These are phyloP conservation scores for Tineola bisselliella DNA, from an alignment of 2,888 invertebrate species.

Conservation along the genomic window DNA sequence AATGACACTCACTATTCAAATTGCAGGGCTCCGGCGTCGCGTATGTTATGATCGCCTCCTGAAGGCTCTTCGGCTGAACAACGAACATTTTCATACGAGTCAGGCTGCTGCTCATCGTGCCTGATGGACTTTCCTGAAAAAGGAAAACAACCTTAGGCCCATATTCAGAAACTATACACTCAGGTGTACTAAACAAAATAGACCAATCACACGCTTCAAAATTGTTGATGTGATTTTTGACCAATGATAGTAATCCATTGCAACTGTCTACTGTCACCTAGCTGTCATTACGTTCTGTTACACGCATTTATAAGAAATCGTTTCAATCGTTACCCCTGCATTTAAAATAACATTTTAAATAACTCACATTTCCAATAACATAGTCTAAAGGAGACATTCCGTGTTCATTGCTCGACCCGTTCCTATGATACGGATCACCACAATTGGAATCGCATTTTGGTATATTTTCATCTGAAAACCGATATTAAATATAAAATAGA, in stretches of 20 bases:
- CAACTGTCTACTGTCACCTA: no score
- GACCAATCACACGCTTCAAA: no score
- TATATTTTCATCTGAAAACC: slow-evolving; percentile 42
- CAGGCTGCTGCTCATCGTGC: background rate
- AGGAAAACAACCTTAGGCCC: background rate
- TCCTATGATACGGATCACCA: slow-evolving; percentile 50
- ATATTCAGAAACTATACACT: no score
- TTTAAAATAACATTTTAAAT: no score
- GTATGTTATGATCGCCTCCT: slow-evolving; percentile 82
- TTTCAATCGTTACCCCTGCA: no score
- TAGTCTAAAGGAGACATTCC: slow-evolving; percentile 40
- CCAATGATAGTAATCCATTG: no score
- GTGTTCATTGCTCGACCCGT: slow-evolving; percentile 39
- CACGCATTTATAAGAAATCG: no score
- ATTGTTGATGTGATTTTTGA: no score
- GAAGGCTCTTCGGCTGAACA: slow-evolving; percentile 88
- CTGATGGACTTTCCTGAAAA: background rate
- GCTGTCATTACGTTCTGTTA: no score
- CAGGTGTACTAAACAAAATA: no score
- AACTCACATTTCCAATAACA: slow-evolving; percentile 33
- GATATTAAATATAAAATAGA: no score
- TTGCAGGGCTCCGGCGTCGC: slow-evolving; percentile 34
- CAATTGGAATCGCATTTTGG: slow-evolving; percentile 51
- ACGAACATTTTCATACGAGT: slow-evolving; percentile 70
- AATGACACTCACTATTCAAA: no score